Evolutionary conservation across 2,888 invertebrate species (phyloP), one percentile per base, ranked within the genome.

Genomic region (Chrysotoxum bicinctum): DNA sequence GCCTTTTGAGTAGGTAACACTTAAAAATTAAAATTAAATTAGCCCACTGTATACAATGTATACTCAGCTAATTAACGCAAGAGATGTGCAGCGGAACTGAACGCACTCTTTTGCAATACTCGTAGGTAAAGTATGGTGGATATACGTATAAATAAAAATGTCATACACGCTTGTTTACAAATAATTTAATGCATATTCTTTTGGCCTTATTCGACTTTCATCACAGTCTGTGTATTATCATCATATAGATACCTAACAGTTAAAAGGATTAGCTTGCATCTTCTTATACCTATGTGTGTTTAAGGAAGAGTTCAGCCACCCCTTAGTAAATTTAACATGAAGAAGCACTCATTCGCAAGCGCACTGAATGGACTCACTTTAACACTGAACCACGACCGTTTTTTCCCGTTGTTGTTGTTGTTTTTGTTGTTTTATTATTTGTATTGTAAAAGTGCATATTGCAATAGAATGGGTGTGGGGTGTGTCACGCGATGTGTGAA

Each of bases 171-270:
- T 81, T 85, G 85, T 85, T 85, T 85, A 85, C 85, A 85, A 85
- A 85, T 85, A 85, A 85, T 85, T 85, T 81, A 85, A 81, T 85
- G 81, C 69, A 85, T 74, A 78, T 78, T 74, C 58, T 43, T 64
- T 56, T 35, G 8, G 37, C n/a, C 30, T 35, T 76, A 50, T 52
- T 66, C 43, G 54, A 64, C 58, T 66, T 58, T 21, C 58, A 81
- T 52, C 52, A 60, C 19, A 9, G 48, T 12, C 21, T 50, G 48
- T 14, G 48, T 23, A 16, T 54, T 12, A 16, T 30, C 16, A 16
- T 16, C 19, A 19, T 8, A 8, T 19, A 56, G 12, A 21, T 35
- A 58, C 64, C 30, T 35, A 48, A 54, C 69, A 50, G 66, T 77
- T 40, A 58, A 45, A 62, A 62, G 66, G 76, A 85, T 80, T 85